phyloP scores from a whole-genome alignment of 1,140 invertebrate genomes.

The Lutraria rhynchaena region DNA sequence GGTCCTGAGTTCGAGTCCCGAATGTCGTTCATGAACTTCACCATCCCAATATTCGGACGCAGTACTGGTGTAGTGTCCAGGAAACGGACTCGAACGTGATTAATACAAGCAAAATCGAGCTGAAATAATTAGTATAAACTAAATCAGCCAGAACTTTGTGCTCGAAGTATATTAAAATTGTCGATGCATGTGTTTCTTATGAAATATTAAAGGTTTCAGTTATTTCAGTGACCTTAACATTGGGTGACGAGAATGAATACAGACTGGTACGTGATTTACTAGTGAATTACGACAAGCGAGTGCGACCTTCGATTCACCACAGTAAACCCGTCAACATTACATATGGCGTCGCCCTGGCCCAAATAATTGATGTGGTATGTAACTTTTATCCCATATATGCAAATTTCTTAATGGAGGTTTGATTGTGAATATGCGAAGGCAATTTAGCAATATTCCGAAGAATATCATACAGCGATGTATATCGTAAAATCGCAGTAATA shows the following conservation, averaged over 20 bases:
- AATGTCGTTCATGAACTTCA: too few species aligned
- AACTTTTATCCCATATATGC: neutral
- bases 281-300: slow-evolving; percentile 97
- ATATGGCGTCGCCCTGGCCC: slow-evolving; percentile 98
- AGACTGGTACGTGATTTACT: slow-evolving; percentile 95
- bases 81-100: too few species aligned
- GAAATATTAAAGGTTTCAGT: too few species aligned
- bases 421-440: neutral
- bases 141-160: too few species aligned
- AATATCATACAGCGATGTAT: neutral
- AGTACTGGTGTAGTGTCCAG: too few species aligned
- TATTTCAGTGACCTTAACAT: slow-evolving; percentile 30
- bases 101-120: too few species aligned
- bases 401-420: slow-evolving; percentile 26
- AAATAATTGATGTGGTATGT: slow-evolving; percentile 99
- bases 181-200: too few species aligned
- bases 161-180: too few species aligned
- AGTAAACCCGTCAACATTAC: slow-evolving; percentile 97
- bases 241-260: slow-evolving; percentile 90
- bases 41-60: too few species aligned
- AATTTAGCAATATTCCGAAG: neutral
- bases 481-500: slow-evolving; percentile 31
- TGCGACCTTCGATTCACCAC: slow-evolving; percentile 97
- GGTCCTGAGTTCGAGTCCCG: too few species aligned
- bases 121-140: too few species aligned